Percentiles rank a stretch among this genome's conserved stretches.
Evolutionary conservation across 2,888 invertebrate genomes (phyloP).

Genomic region (Cataglyphis altisquamis): DNA sequence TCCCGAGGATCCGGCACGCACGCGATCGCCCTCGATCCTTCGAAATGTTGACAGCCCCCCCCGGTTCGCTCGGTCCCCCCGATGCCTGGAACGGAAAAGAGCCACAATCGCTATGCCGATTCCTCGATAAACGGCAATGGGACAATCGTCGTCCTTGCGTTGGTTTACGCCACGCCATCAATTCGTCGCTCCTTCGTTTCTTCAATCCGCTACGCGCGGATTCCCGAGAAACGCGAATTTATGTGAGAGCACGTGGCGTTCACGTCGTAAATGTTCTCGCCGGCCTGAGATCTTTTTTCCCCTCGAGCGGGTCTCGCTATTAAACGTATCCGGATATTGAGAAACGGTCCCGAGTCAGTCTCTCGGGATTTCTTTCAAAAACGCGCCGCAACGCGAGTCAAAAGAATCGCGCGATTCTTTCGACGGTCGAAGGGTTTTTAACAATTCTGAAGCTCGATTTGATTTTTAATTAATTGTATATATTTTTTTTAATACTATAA

Average conservation of each 20-base stretch:
- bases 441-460: neutral
- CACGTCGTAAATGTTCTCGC: slow-evolving; percentile 19
- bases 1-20: slow-evolving; percentile 52
- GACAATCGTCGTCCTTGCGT: slow-evolving; percentile 26
- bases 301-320: slow-evolving; percentile 68
- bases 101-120: slow-evolving; percentile 17
- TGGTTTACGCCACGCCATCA: slow-evolving; percentile 11
- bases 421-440: slow-evolving; percentile 40
- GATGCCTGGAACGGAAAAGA: slow-evolving; percentile 24
- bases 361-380: slow-evolving; percentile 14
- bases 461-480: neutral
- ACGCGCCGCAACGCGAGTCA: slow-evolving; percentile 28
- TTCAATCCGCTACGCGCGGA: slow-evolving; percentile 14
- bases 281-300: slow-evolving; percentile 61
- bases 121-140: slow-evolving; percentile 26
- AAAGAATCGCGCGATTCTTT: slow-evolving; percentile 20
- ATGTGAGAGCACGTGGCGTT: slow-evolving; percentile 38
- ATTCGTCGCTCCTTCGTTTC: slow-evolving; percentile 32
- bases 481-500: neutral
- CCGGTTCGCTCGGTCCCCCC: slow-evolving; percentile 16
- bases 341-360: neutral
- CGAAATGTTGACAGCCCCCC: slow-evolving; percentile 45
- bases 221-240: slow-evolving; percentile 35
- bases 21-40: slow-evolving; percentile 52
- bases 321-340: slow-evolving; percentile 49